Evolutionary conservation across 2,113 vertebrate species (phyloP).

Genomic region (Otus sunia): DNA sequence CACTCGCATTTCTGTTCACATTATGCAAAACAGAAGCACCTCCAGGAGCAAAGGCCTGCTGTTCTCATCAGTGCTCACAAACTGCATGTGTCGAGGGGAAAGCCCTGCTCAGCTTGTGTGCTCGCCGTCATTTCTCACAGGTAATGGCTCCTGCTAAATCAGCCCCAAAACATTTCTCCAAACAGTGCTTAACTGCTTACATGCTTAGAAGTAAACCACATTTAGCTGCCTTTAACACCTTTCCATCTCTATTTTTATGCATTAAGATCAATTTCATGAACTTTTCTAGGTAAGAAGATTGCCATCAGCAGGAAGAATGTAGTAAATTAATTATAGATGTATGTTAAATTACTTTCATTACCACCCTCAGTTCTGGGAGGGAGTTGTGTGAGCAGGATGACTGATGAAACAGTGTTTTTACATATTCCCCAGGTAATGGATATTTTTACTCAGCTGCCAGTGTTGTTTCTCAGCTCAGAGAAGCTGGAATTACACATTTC

Average conservation of each 20-base stretch:
- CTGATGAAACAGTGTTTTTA: constrained; percentile 74
- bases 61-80: not conserved
- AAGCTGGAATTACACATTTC: constrained; percentile 23
- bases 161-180: constrained; percentile 47
- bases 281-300: constrained; percentile 71
- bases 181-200: constrained; percentile 47
- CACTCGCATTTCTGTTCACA: not conserved
- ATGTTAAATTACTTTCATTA: constrained; percentile 97
- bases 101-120: not conserved
- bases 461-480: constrained; percentile 29
- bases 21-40: not conserved
- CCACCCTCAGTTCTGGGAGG: constrained; percentile 74
- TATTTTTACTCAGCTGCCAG: constrained; percentile 26
- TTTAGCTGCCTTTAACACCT: constrained; percentile 43
- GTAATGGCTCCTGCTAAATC: constrained; percentile 52
- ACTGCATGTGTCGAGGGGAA: not conserved
- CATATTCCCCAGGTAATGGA: constrained; percentile 63
- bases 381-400: constrained; percentile 76
- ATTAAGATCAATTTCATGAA: constrained; percentile 76
- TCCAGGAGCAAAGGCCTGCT: not conserved
- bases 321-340: constrained; percentile 96
- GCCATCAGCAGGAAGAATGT: constrained; percentile 75
- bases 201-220: constrained; percentile 50
- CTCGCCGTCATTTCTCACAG: not conserved
- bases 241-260: constrained; percentile 58